These are phyloP conservation scores for Neogale vison DNA, from an alignment of 2,113 vertebrate genomes.

Conservation along the genomic window DNA sequence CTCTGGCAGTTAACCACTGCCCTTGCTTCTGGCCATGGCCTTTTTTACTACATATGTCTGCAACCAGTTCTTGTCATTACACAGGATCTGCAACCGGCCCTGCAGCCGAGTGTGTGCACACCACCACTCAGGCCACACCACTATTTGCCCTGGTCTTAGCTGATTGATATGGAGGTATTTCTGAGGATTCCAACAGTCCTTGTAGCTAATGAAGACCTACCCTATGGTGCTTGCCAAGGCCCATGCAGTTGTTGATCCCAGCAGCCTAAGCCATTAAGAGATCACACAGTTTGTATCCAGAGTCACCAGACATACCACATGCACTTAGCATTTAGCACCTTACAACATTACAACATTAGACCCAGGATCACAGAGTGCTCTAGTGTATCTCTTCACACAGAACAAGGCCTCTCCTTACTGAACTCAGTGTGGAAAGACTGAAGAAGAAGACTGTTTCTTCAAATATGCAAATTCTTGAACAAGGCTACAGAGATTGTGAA, in stretches of 20 bases:
- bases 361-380: neutral
- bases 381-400: neutral
- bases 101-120: neutral
- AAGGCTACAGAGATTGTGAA: neutral
- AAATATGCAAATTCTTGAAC: neutral
- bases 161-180: neutral
- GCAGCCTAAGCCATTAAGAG: neutral
- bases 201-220: neutral
- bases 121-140: too few relatives aligned
- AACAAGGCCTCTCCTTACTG: neutral
- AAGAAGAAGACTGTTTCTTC: neutral
- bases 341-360: neutral
- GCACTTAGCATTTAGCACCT: too few relatives aligned
- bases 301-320: neutral
- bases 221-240: neutral
- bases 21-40: neutral
- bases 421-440: neutral
- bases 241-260: neutral
- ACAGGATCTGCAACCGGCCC: neutral
- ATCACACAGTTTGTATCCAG: neutral
- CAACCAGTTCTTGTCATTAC: too few relatives aligned
- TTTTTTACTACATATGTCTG: neutral
- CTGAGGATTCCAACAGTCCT: neutral
- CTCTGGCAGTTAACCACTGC: neutral
- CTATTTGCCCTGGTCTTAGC: neutral